Evolutionary conservation across 2,113 vertebrate species (phyloP), one percentile per base, ranked within the genome.

Genomic region (Conger conger): DNA sequence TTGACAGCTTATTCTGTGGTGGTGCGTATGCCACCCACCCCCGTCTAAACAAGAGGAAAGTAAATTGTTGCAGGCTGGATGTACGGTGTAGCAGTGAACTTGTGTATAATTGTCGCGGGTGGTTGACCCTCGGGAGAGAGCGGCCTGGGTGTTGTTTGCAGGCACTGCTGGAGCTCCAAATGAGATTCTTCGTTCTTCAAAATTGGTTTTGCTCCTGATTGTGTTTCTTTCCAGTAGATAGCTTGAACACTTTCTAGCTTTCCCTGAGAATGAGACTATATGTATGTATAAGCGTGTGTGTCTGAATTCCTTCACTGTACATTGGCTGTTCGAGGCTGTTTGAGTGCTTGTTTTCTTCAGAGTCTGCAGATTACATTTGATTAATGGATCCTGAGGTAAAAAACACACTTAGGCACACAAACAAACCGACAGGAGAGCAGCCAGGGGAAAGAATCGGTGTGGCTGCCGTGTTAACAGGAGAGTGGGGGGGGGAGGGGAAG

Each of bases 101-200:
- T 73, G 68, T 33, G n/a, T 30, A 73, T 73, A 73, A 73, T 73
- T 73, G 68, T 33, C 27, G 27, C 5, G n/a, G 68, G 68, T 73
- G 68, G 4, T 54, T 82, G 50, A 92, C 90, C 87, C 91, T 90
- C 90, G 77, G 35, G 89, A 90, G 90, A 90, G 91, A 92, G 92
- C 91, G 91, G 90, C 88, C 77, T 79, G 88, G 91, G 88, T 90
- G 87, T 90, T 90, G 87, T 91, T 94, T 92, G 92, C 91, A 93
- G 85, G 92, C 92, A 90, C 87, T 92, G 90, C 85, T 93, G 92
- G 92, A 92, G 91, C 90, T 90, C 90, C 87, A 93, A 91, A 92
- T 93, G 91, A 92, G 89, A 93, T 90, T 88, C 86, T 91, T 93
- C 57, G 27, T 88, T 78, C 84, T 88, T 87, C 60, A 91, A 87